Evolutionary conservation across 2,113 vertebrate genomes (phyloP), one percentile per base, ranked within the genome.

Genomic region (Toxotes chatareus): DNA sequence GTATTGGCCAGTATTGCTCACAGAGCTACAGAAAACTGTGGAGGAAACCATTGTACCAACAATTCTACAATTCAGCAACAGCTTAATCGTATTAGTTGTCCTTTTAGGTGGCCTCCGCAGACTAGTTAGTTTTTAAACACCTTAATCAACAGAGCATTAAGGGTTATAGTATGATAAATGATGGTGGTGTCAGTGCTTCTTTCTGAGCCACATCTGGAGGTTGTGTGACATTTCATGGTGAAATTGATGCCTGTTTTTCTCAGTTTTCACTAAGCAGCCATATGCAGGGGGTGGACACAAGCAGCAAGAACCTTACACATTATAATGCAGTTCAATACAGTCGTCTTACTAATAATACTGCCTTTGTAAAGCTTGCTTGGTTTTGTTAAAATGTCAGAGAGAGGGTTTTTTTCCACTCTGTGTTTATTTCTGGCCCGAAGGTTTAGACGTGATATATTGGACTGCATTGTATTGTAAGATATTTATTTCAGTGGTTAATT

Each of bases 201-300:
- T 65, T 68, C 34, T 72, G 40, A 42, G 72, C 46, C 57, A 70
- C 56, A 40, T 70, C 56, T 80, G 38, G 47, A 56, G 56, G 44
- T 40, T 38, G 9, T 53, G 57, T 66, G 57, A 72, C 32, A 23
- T 44, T 59, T 16, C 21, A 27, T 5, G 32, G 32, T 61, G 21
- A 77, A 67, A 56, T 51, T 6, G 56, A 46, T 23, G 9, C 23
- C 3, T 69, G 56, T 44, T 51, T 66, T 66, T 46, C 27, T 53
- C 76, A 16, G 13, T 56, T 55, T 60, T 78, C 42, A 38, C 5
- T 7, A 62, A 62, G 7, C 19, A 46, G 2, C 40, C 0, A 1
- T 60, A 2, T 83, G 59, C 19, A 12, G 46, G 27, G 51, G 73
- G 47, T 57, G 78, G 80, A 84, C 49, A 76, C 59, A 63, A 76